Conservation (phyloP, 2,797 vertebrate genomes). For the Neoniphon sammara region DNA sequence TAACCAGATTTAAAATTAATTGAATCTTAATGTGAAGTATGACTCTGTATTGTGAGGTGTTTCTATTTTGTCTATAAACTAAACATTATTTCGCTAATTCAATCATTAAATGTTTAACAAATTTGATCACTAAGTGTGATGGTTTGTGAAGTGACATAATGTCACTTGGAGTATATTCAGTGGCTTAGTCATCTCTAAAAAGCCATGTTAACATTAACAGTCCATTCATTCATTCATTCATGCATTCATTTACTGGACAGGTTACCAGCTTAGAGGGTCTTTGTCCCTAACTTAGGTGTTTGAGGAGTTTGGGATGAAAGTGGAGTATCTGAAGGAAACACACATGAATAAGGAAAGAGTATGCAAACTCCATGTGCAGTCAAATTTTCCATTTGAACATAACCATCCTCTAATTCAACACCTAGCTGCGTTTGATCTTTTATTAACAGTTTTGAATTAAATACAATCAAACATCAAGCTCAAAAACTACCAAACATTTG, state of each 20-base stretch:
- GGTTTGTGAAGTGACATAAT: background rate
- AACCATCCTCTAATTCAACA: background rate
- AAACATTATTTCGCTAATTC: too few species aligned
- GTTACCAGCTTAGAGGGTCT: too few species aligned
- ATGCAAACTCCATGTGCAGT: background rate
- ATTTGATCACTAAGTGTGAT: background rate
- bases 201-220: background rate
- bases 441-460: background rate
- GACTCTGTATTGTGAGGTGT: too few species aligned
- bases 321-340: too few species aligned
- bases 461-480: background rate
- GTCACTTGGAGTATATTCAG: background rate
- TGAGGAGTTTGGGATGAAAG: too few species aligned
- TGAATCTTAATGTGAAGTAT: too few species aligned
- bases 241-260: too few species aligned
- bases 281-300: too few species aligned
- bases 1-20: too few species aligned
- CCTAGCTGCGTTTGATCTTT: background rate
- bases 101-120: too few species aligned
- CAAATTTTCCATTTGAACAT: background rate
- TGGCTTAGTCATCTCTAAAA: background rate
- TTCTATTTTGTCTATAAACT: too few species aligned
- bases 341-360: too few species aligned
- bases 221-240: constrained; percentile 24
- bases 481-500: background rate